These are phyloP conservation scores for Drosophila nigritarsus DNA, from an alignment of 2,888 invertebrate genomes.

Conservation along the genomic window DNA sequence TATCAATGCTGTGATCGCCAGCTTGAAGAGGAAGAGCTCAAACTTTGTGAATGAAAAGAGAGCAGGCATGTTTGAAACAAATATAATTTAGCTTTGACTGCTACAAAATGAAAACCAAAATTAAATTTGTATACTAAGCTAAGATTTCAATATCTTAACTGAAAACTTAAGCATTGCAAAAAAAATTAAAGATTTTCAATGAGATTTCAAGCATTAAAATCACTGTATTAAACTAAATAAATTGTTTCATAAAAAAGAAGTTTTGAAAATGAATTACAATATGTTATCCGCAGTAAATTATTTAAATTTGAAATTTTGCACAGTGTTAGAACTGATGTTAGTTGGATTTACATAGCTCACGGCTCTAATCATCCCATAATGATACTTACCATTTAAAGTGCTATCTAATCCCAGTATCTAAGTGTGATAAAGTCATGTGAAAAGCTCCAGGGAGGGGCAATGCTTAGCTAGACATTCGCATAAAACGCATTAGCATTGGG, in stretches of 20 bases:
- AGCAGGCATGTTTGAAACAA: background rate
- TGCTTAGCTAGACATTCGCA: slow-evolving; percentile 27
- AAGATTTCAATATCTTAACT: background rate
- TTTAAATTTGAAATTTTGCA: background rate
- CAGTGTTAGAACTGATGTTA: background rate
- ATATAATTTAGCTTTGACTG: background rate
- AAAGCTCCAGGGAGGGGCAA: background rate
- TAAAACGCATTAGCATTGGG: slow-evolving; percentile 75
- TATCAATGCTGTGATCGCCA: background rate
- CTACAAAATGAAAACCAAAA: too few relatives aligned
- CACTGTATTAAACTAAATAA: background rate
- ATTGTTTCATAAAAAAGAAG: background rate
- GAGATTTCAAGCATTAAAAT: background rate
- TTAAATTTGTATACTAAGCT: background rate
- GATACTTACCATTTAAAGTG: slow-evolving; percentile 23
- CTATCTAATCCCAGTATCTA: slow-evolving; percentile 28
- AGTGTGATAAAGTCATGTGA: slow-evolving; percentile 30
- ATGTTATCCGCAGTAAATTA: background rate
- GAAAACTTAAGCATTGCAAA: background rate
- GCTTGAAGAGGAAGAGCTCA: background rate
- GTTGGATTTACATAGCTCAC: slow-evolving; percentile 1
- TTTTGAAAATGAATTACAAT: background rate
- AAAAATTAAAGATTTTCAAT: background rate
- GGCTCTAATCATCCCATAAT: slow-evolving; percentile 18
- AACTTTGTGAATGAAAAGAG: background rate